Evolutionary conservation across 2,113 vertebrate species (phyloP), one percentile per base, ranked within the genome.

Genomic region (Mormyrus lacerda): DNA sequence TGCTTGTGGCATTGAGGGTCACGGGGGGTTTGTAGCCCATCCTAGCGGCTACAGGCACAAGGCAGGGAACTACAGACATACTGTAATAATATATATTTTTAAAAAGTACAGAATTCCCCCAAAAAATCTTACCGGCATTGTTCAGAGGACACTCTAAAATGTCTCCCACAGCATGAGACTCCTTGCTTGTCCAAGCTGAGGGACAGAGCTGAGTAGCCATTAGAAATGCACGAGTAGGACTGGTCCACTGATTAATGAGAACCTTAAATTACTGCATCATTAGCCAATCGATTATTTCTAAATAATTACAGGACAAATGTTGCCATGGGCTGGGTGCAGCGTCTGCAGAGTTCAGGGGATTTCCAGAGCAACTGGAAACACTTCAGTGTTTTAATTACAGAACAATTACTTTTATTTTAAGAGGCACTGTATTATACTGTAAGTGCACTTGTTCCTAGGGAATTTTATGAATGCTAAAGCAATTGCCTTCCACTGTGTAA

Each of bases 221-320:
- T 91, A 88, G 83, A 91, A 88, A 91, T 91, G 89, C 91, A 91
- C 82, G 61, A 90, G 91, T 91, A 91, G 92, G 91, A 94, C 94
- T 92, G 92, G 91, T 91, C 92, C 90, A 89, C 89, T 92, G 89
- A 94, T 94, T 93, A 93, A 92, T 91, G 89, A 90, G 91, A 90
- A 86, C 90, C 91, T 89, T 92, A 93, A 93, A 93, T 94, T 89
- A 93, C 89, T 87, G 88, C 90, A 93, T 95, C 92, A 92, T 94
- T 93, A 92, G 90, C 92, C 88, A 90, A 93, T 92, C 92, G 88
- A 93, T 94, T 93, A 94, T 92, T 93, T 94, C 91, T 88, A 93
- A 93, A 93, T 93, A 94, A 94, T 92, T 92, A 90, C 86, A 91
- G 69, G 5, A 87, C 90, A 92, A 92, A 10, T 73, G 76, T 89